A percentile compares a stretch with the other conserved stretches of the same genome.
Evolutionary conservation across 2,113 vertebrate genomes (phyloP).

Genomic region (Gopherus evgoodei): DNA sequence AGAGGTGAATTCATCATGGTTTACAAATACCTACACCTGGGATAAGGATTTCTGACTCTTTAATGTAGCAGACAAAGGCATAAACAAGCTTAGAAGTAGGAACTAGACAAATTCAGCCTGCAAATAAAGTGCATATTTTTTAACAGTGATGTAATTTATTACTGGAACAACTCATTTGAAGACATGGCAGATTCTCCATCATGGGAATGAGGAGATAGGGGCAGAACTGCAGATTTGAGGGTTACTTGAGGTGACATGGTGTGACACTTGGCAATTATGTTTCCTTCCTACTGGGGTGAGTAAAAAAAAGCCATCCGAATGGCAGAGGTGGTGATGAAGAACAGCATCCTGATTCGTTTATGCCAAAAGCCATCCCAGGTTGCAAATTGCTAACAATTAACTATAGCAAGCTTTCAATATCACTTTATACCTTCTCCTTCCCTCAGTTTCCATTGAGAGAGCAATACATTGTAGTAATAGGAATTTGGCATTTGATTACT

Average conservation of each 20-base stretch:
- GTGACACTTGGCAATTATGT: neutral
- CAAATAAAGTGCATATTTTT: neutral
- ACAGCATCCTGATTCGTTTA: neutral
- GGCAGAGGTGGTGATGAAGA: fast-evolving
- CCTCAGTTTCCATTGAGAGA: neutral
- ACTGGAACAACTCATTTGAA: neutral
- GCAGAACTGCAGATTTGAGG: fast-evolving
- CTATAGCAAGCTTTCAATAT: neutral
- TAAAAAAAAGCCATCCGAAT: neutral
- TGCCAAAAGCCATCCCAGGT: neutral
- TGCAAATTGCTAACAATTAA: neutral
- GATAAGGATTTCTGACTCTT: neutral
- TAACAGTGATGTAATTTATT: neutral
- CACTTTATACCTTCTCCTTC: neutral
- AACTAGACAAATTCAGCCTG: neutral
- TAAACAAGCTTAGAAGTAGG: neutral
- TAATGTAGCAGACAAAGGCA: neutral
- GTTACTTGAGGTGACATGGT: neutral
- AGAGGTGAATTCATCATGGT: neutral
- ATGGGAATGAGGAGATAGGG: neutral
- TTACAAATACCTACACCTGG: neutral
- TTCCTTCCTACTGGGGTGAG: neutral
- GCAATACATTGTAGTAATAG: neutral
- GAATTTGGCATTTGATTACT: slow-evolving; percentile 2
- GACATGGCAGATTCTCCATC: neutral